Evolutionary conservation across 2,113 vertebrate species (phyloP).

Genomic region (Anolis sagrei): DNA sequence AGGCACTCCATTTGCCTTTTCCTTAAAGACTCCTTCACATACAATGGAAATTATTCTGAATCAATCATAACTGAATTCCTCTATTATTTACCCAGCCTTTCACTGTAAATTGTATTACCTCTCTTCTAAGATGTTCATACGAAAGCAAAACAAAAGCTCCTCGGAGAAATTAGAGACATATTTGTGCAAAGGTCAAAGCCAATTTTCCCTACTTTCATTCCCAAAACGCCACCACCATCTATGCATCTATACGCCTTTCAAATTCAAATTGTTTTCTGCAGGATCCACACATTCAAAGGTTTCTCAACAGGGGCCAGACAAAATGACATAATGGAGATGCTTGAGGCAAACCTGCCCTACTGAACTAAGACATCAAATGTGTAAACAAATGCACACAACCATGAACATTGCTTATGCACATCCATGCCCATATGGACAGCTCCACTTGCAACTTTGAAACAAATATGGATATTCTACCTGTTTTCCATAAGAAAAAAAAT

Average conservation of each 20-base stretch:
- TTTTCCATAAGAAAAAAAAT: too few relatives aligned
- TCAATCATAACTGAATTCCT: conserved; percentile 27
- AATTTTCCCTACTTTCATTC: background rate
- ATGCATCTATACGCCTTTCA: background rate
- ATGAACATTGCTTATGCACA: too few relatives aligned
- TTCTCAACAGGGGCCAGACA: background rate
- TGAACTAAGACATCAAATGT: too few relatives aligned
- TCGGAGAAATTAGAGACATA: conserved; percentile 26
- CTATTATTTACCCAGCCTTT: background rate
- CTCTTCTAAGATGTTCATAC: background rate
- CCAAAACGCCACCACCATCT: background rate
- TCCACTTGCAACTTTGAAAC: too few relatives aligned
- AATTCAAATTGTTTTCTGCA: background rate
- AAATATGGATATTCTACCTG: too few relatives aligned
- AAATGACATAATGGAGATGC: background rate
- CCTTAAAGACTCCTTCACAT: conserved; percentile 36
- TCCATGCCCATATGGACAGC: too few relatives aligned
- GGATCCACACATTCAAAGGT: background rate
- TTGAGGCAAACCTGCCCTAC: background rate
- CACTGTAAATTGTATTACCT: conserved; percentile 16
- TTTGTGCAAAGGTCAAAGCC: background rate
- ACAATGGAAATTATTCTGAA: conserved; percentile 22
- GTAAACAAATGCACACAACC: too few relatives aligned
- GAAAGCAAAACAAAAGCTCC: background rate
- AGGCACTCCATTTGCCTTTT: conserved; percentile 27